These are phyloP conservation scores for Terrapene triunguis DNA, from an alignment of 2,113 vertebrate species.

Conservation along the genomic window DNA sequence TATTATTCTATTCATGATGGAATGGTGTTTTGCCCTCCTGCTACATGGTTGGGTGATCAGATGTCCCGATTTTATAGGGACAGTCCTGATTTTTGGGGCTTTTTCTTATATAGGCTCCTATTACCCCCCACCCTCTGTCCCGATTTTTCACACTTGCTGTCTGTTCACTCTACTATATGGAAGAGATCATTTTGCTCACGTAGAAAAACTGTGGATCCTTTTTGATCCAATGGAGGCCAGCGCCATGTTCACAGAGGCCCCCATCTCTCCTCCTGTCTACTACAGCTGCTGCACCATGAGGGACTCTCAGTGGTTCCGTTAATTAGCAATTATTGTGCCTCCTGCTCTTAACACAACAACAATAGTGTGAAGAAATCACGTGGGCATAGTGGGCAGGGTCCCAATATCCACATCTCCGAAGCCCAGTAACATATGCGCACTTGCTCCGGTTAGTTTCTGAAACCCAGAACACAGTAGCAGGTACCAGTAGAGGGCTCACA, in stretches of 20 bases:
- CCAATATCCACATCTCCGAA: background rate
- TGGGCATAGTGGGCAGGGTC: too few relatives aligned
- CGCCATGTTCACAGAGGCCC: background rate
- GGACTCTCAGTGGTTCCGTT: background rate
- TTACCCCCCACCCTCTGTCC: background rate
- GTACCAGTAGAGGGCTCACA: background rate
- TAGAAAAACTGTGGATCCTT: background rate
- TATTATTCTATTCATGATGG: background rate
- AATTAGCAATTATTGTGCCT: background rate
- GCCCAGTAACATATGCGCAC: background rate
- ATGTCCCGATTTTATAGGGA: too few relatives aligned
- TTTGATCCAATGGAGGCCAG: fast-evolving
- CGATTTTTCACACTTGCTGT: too few relatives aligned
- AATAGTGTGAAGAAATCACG: background rate
- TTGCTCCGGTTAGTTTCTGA: background rate
- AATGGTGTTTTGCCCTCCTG: background rate
- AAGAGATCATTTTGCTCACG: background rate
- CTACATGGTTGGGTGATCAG: too few relatives aligned
- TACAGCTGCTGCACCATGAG: background rate
- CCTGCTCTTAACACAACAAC: background rate
- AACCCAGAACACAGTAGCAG: background rate
- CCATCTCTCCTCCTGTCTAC: background rate
- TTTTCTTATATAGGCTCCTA: too few relatives aligned
- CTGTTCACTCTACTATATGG: fast-evolving
- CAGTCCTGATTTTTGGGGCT: too few relatives aligned